These are phyloP conservation scores for Ctena decussata DNA, from an alignment of 2,888 invertebrate genomes.

Conservation along the genomic window DNA sequence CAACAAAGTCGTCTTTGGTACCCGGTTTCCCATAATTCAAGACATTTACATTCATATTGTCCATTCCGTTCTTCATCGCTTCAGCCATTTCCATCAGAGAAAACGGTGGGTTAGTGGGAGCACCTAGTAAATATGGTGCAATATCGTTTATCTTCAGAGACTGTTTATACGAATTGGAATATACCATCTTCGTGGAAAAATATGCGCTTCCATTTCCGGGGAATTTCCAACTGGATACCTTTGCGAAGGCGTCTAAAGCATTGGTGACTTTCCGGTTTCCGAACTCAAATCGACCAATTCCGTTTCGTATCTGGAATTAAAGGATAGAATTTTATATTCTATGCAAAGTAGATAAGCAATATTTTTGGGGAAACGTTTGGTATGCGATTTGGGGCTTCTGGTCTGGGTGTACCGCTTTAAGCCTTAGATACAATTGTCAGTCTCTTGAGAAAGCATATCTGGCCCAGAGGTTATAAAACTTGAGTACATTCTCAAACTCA, in stretches of 20 bases:
- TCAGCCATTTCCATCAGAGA: conserved; percentile 32
- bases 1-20: conserved; percentile 50
- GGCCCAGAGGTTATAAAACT: too few relatives aligned
- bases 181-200: conserved; percentile 68
- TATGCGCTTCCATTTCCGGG: conserved; percentile 48
- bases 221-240: conserved; percentile 68
- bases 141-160: conserved; percentile 65
- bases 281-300: conserved; percentile 68
- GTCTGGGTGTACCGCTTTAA: neutral
- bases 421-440: too few relatives aligned
- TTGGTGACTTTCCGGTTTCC: conserved; percentile 66
- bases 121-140: conserved; percentile 68
- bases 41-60: conserved; percentile 78
- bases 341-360: neutral
- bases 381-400: neutral
- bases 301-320: conserved; percentile 87
- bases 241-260: conserved; percentile 72
- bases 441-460: too few relatives aligned
- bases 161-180: conserved; percentile 60
- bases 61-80: conserved; percentile 65
- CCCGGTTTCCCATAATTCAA: conserved; percentile 34
- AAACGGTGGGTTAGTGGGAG: conserved; percentile 64
- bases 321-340: neutral
- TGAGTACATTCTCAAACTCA: too few relatives aligned
- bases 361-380: neutral